These are phyloP conservation scores for Pachycephala philippinensis DNA, from an alignment of 2,113 vertebrate genomes.

Conservation along the genomic window DNA sequence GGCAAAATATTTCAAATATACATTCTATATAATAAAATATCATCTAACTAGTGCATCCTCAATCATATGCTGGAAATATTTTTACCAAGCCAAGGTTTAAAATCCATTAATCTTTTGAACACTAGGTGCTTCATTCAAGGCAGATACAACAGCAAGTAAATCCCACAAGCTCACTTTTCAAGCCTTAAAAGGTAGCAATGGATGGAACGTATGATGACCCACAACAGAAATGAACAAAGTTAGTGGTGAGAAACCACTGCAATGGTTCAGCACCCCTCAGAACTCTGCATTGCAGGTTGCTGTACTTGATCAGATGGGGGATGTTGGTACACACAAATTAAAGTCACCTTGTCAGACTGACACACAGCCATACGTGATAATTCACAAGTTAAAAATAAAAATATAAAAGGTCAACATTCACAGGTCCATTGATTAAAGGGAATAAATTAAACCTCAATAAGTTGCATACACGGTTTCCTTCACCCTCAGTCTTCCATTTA, in stretches of 20 bases:
- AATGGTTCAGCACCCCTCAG: not conserved
- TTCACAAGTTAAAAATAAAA: conserved; percentile 56
- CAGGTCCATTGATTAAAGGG: conserved; percentile 53
- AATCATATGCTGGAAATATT: conserved; percentile 49
- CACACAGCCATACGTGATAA: not conserved
- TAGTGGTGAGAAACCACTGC: not conserved
- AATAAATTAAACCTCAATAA: conserved; percentile 74
- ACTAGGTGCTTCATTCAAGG: conserved; percentile 31
- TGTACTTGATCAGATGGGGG: not conserved
- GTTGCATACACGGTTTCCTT: conserved; percentile 40
- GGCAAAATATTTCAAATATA: conserved; percentile 63
- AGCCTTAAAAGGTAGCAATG: conserved; percentile 1
- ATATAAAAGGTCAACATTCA: conserved; percentile 67
- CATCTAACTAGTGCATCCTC: conserved; percentile 52
- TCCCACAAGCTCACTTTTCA: conserved; percentile 16
- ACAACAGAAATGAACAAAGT: not conserved
- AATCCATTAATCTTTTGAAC: conserved; percentile 23
- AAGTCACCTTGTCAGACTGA: conserved; percentile 12
- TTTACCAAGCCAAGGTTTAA: conserved; percentile 44
- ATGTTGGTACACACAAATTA: not conserved
- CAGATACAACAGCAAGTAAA: conserved; percentile 46
- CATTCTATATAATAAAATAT: conserved; percentile 58
- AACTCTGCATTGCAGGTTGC: not conserved
- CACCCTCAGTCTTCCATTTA: conserved; percentile 60
- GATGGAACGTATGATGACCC: not conserved